A percentile compares a stretch with the other conserved stretches of the same genome.
phyloP scores from a whole-genome alignment of 1,140 invertebrate genomes.

The Drosophila subpulchrella region DNA sequence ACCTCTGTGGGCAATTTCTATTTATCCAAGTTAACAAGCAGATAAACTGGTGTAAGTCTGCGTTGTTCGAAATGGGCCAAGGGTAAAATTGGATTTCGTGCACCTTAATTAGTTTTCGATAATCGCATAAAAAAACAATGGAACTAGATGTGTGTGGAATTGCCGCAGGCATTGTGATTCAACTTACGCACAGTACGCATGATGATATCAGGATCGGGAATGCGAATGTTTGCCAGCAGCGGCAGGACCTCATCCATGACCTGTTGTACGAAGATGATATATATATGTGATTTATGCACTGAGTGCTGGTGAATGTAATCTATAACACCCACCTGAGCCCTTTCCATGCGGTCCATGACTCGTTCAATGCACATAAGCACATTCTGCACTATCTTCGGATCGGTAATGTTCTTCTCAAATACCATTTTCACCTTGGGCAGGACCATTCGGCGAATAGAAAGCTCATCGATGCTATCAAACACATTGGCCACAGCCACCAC shows the following conservation, averaged over 20 bases:
- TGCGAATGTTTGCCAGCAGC: constrained; percentile 93
- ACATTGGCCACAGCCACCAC: constrained; percentile 94
- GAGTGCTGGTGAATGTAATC: too few species aligned
- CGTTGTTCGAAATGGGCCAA: constrained; percentile 1
- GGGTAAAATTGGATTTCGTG: constrained; percentile 40
- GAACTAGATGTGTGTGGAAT: constrained; percentile 8
- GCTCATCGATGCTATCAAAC: constrained; percentile 93
- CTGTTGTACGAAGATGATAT: constrained; percentile 39
- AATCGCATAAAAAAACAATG: constrained; percentile 33
- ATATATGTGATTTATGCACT: neutral
- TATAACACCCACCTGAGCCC: constrained; percentile 86
- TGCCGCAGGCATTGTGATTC: constrained; percentile 14
- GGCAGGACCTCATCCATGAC: constrained; percentile 97
- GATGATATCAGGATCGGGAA: constrained; percentile 93
- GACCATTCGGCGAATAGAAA: constrained; percentile 92
- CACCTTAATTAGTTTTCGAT: constrained; percentile 59
- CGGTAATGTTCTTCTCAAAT: constrained; percentile 93
- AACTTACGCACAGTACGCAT: constrained; percentile 93
- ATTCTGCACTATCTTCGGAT: constrained; percentile 91
- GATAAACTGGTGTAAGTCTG: constrained; percentile 13
- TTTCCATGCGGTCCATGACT: constrained; percentile 93
- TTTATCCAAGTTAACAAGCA: constrained; percentile 1
- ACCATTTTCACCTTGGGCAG: constrained; percentile 94
- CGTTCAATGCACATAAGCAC: constrained; percentile 91
- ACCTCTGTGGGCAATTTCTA: constrained; percentile 14